These are phyloP conservation scores for Distichodus sexfasciatus DNA, from an alignment of 2,797 vertebrate genomes.

Conservation along the genomic window DNA sequence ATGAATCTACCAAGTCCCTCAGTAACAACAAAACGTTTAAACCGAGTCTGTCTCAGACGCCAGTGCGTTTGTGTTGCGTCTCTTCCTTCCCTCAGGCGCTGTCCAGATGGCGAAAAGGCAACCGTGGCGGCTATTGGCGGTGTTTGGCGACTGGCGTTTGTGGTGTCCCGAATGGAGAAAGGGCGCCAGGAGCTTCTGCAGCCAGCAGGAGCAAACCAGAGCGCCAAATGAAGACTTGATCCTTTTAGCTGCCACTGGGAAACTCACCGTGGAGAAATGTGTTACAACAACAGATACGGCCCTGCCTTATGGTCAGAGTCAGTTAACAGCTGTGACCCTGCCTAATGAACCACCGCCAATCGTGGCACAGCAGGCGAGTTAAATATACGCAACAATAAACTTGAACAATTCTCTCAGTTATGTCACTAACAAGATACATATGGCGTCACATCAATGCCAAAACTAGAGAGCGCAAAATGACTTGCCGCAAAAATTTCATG, in stretches of 20 bases:
- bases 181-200: conserved; percentile 71
- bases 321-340: conserved; percentile 13
- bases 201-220: conserved; percentile 79
- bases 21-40: background rate
- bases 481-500: too few relatives aligned
- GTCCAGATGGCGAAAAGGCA: conserved; percentile 70
- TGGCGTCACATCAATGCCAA: too few relatives aligned
- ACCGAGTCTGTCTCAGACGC: background rate
- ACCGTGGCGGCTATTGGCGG: conserved; percentile 71
- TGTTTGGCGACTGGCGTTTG: conserved; percentile 80
- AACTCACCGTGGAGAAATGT: conserved; percentile 45
- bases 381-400: too few relatives aligned
- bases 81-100: conserved; percentile 53
- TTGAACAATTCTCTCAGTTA: too few relatives aligned
- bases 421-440: too few relatives aligned
- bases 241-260: conserved; percentile 67
- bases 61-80: background rate
- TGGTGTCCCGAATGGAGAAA: conserved; percentile 73
- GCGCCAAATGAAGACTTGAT: conserved; percentile 85
- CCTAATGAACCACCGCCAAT: too few relatives aligned
- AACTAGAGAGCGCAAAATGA: too few relatives aligned
- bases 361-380: too few relatives aligned
- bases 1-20: too few relatives aligned
- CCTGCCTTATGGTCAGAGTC: conserved; percentile 32
- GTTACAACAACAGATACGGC: background rate